These are phyloP conservation scores for Mactra quadrangularis DNA, from an alignment of 1,140 invertebrate species.

Conservation along the genomic window DNA sequence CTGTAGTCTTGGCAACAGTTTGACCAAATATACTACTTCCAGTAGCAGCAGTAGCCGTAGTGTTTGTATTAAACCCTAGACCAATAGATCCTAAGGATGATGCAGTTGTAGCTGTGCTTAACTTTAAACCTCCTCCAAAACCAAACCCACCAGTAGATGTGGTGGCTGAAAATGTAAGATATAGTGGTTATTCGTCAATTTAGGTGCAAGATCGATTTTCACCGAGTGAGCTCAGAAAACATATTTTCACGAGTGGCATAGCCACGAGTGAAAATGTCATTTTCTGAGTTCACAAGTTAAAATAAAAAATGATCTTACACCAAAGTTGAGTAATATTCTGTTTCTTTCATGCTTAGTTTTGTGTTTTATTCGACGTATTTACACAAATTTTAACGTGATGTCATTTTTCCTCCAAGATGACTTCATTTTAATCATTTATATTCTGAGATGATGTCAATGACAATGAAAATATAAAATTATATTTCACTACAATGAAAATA, in stretches of 20 bases:
- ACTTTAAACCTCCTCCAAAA: neutral
- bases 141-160: constrained; percentile 60
- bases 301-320: no score
- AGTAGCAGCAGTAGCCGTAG: constrained; percentile 20
- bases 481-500: no score
- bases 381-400: no score
- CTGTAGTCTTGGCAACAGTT: constrained; percentile 77
- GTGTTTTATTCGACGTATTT: neutral
- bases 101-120: constrained; percentile 2
- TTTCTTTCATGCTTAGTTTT: no score
- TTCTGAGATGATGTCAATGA: no score
- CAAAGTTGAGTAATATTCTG: no score
- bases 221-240: neutral
- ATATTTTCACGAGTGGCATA: neutral
- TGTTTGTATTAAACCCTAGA: constrained; percentile 3
- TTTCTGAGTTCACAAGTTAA: neutral
- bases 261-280: neutral
- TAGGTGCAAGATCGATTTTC: neutral
- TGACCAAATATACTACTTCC: constrained; percentile 65
- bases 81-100: neutral
- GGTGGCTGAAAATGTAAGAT: neutral
- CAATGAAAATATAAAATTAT: no score
- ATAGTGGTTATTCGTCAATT: neutral
- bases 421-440: no score
- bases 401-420: no score